phyloP scores from a whole-genome alignment of 2,113 vertebrate species.

The Murina feae region DNA sequence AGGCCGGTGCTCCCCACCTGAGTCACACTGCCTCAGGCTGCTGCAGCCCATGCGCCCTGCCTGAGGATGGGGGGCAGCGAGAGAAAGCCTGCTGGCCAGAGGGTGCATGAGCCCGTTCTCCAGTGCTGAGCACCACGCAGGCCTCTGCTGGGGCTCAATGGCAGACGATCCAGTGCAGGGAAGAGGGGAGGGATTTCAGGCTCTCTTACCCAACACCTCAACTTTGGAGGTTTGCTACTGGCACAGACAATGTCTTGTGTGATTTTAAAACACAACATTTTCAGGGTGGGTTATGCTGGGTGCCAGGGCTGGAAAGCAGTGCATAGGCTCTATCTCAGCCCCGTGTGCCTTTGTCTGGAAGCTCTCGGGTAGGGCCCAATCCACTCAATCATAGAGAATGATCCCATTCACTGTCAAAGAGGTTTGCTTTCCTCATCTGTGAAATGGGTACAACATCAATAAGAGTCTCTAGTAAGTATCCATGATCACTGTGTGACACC shows the following conservation, averaged over 20 bases:
- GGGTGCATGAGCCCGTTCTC: accelerated
- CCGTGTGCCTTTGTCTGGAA: neutral
- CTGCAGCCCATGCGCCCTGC: accelerated
- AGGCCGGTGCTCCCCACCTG: accelerated
- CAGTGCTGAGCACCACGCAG: accelerated
- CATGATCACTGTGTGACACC: neutral
- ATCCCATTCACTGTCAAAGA: neutral
- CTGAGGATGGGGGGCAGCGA: neutral
- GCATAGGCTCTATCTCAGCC: accelerated
- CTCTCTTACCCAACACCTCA: neutral
- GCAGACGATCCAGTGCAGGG: too few relatives aligned
- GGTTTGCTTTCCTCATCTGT: neutral
- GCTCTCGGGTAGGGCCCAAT: neutral
- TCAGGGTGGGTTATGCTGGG: neutral
- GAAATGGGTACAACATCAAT: neutral
- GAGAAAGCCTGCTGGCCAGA: neutral
- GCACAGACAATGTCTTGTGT: neutral
- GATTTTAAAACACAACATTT: neutral
- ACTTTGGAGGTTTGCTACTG: neutral
- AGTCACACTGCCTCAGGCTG: neutral
- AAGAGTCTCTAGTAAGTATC: neutral
- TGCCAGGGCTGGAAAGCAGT: neutral
- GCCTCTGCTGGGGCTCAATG: neutral
- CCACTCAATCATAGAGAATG: accelerated
- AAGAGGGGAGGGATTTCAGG: neutral